Percentiles rank a stretch among this genome's conserved stretches.
These are phyloP conservation scores for Tupaia tana DNA, from an alignment of 2,113 vertebrate species.

Conservation along the genomic window DNA sequence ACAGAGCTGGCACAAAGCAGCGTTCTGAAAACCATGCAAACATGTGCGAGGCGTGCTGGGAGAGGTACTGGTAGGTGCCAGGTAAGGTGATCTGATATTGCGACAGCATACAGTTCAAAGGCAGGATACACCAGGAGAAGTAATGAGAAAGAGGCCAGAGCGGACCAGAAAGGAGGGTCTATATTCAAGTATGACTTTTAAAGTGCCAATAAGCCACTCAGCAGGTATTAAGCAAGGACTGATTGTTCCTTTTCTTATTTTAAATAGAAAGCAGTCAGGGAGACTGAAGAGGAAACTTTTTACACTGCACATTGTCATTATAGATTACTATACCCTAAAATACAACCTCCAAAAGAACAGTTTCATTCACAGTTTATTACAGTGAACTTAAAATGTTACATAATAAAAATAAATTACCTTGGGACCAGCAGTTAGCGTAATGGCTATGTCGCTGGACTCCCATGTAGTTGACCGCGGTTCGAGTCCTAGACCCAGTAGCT, in stretches of 20 bases:
- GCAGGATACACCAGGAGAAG: neutral
- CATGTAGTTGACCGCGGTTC: too few relatives aligned
- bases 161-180: neutral
- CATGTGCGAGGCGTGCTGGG: neutral
- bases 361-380: neutral
- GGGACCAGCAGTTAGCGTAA: too few relatives aligned
- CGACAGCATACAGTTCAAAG: neutral
- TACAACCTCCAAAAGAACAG: neutral
- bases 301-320: neutral
- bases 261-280: neutral
- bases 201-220: neutral
- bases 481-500: too few relatives aligned
- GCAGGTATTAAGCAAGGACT: neutral
- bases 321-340: neutral
- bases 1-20: neutral
- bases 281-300: neutral
- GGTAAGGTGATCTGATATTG: neutral
- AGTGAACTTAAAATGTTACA: slow-evolving; percentile 38
- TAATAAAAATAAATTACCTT: neutral
- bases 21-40: neutral
- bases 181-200: neutral
- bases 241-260: neutral
- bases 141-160: neutral
- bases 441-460: too few relatives aligned
- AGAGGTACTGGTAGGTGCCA: neutral